Base-by-base conservation (phyloP, 2,797 vertebrate species). In the Limosa lapponica region DNA sequence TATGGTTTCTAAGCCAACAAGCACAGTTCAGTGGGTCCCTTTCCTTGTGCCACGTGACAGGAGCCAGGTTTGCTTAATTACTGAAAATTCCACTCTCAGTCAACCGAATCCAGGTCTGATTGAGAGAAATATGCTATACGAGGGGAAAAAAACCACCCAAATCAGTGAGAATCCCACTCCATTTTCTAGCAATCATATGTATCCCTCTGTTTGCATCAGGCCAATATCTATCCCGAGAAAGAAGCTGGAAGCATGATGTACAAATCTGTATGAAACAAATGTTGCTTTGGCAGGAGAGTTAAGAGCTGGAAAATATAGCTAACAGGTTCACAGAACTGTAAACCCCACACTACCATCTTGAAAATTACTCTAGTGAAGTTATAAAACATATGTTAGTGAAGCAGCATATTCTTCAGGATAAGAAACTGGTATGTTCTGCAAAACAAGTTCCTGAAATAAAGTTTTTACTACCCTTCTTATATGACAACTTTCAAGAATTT, bases 261-360 rank as follows among this genome's bases (percentile, higher is more conserved):
- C 39, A 91, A 92, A 96, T 91, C 95, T 93, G 79, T 49, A 94
- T 30, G 49, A 91, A 96, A 87, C 84, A 96, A 94, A 96, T 89
- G 92, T 74, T 90, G 46, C 90, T 87, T 93, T 95, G 95, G 89
- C 91, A 94, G 30, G 25, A 83, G 82, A 95, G 37, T 61, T 78
- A 75, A 78, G 65, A 97, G 74, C 44, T 89, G 79, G 69, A 92
- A 95, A 92, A 94, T 37, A 67, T 3, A 92, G 85, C 65, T 93
- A 95, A 78, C 82, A 90, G 87, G 94, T 93, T 92, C 91, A 95
- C 72, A 78, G 65, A 96, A 95, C 82, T 78, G 91, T 94, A 87
- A 96, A 83, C 22, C 32, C 79, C 69, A 81, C n/a, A 51, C 46
- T 80, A 64, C 37, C 65, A 88, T 82, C 87, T 93, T 91, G 92